phyloP scores from a whole-genome alignment of 2,113 vertebrate species.

The Furnarius figulus region DNA sequence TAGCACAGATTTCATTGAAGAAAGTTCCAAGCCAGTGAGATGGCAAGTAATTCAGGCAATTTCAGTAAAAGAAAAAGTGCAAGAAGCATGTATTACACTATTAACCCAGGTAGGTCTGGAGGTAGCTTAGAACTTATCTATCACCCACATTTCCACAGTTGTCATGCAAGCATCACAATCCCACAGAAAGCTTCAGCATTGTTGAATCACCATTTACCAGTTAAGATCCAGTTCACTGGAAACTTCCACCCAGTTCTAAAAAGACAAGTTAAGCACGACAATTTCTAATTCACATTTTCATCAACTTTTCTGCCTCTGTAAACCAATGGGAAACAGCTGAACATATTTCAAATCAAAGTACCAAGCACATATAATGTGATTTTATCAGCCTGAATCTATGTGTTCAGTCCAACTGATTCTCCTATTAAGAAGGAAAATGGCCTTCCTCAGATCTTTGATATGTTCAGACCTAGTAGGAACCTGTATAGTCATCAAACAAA shows the following conservation, averaged over 20 bases:
- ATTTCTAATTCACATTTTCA: not conserved
- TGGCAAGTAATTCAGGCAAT: not conserved
- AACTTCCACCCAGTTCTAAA: not conserved
- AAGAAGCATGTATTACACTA: not conserved
- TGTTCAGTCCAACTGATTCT: not conserved
- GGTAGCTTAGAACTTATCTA: not conserved
- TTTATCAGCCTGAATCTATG: not conserved
- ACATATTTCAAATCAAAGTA: constrained; percentile 51
- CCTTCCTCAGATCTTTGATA: constrained; percentile 12
- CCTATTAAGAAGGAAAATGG: not conserved
- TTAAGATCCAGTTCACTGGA: not conserved
- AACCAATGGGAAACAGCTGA: not conserved
- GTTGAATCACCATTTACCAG: not conserved
- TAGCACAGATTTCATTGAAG: not conserved
- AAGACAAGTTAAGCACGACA: not conserved
- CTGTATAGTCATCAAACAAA: not conserved
- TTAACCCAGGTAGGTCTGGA: not conserved
- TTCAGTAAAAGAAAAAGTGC: not conserved
- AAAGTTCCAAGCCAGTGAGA: not conserved
- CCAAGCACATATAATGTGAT: not conserved
- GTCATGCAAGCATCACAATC: not conserved
- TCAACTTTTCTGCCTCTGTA: not conserved
- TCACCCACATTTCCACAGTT: not conserved
- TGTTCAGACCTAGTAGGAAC: not conserved
- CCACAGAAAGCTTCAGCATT: not conserved